These are phyloP conservation scores for Aphyosemion australe DNA, from an alignment of 2,113 vertebrate genomes.

Conservation along the genomic window DNA sequence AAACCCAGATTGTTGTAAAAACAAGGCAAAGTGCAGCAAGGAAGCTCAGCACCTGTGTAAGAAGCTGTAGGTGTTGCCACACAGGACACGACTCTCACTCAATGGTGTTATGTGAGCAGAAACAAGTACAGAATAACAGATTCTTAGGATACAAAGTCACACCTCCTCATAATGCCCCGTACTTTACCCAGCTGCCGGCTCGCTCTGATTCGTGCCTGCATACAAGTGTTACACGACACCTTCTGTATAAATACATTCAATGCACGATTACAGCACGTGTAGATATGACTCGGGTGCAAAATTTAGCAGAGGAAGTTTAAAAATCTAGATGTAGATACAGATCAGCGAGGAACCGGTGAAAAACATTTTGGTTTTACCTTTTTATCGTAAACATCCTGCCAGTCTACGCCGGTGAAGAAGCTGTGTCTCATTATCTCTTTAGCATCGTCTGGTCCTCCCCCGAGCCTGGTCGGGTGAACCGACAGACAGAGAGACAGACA, in stretches of 20 bases:
- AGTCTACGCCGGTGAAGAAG: slow-evolving; percentile 94
- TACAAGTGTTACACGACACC: background rate
- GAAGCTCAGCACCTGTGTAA: slow-evolving; percentile 20
- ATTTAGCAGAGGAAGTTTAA: background rate
- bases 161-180: slow-evolving; percentile 29
- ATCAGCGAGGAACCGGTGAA: no score
- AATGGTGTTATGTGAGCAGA: slow-evolving; percentile 21
- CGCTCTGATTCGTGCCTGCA: background rate
- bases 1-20: background rate
- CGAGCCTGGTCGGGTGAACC: slow-evolving; percentile 80
- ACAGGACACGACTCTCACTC: slow-evolving; percentile 31
- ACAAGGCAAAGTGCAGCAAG: rapidly evolving
- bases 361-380: slow-evolving; percentile 80
- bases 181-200: slow-evolving; percentile 4
- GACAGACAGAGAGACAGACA: background rate
- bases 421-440: slow-evolving; percentile 98
- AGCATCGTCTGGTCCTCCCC: slow-evolving; percentile 95
- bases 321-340: background rate
- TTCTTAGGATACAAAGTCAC: slow-evolving; percentile 38
- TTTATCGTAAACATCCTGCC: slow-evolving; percentile 98
- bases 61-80: slow-evolving; percentile 32
- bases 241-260: background rate
- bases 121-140: slow-evolving; percentile 12
- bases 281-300: background rate
- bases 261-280: background rate